Conservation (phyloP, 1,140 invertebrate species). For the Globodera rostochiensis region DNA sequence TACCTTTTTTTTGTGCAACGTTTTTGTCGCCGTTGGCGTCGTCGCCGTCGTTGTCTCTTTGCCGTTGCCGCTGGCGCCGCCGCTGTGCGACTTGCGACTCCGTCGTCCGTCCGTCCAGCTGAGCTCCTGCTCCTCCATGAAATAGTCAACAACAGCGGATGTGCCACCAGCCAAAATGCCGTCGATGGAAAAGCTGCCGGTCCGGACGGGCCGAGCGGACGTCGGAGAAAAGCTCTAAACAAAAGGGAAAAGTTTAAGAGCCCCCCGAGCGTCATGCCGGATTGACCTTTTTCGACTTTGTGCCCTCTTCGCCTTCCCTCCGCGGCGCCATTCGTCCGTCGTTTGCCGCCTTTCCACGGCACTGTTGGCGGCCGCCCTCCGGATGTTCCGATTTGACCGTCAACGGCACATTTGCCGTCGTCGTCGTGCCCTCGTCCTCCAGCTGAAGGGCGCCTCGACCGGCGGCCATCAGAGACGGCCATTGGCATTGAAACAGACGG, state of each 20-base stretch:
- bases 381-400: not conserved
- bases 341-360: not conserved
- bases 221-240: not conserved
- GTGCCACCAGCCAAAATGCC: not conserved
- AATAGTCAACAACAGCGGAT: slow-evolving; percentile 6
- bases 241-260: not conserved
- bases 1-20: not conserved
- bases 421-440: not conserved
- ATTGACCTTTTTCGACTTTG: not conserved
- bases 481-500: not conserved
- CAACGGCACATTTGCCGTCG: not conserved
- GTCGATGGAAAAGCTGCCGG: slow-evolving; percentile 1
- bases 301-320: not conserved
- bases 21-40: not conserved
- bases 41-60: not conserved
- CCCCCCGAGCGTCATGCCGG: not conserved
- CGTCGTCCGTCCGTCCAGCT: slow-evolving; percentile 12
- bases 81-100: not conserved
- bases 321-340: not conserved
- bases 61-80: not conserved
- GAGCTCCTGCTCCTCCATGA: slow-evolving; percentile 24
- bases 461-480: not conserved
- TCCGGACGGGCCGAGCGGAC: not conserved
- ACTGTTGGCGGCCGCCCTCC: not conserved
- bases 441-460: not conserved